Base-by-base conservation (phyloP, 2,888 invertebrate genomes). In the Rhimphoctona megacephalus region DNA sequence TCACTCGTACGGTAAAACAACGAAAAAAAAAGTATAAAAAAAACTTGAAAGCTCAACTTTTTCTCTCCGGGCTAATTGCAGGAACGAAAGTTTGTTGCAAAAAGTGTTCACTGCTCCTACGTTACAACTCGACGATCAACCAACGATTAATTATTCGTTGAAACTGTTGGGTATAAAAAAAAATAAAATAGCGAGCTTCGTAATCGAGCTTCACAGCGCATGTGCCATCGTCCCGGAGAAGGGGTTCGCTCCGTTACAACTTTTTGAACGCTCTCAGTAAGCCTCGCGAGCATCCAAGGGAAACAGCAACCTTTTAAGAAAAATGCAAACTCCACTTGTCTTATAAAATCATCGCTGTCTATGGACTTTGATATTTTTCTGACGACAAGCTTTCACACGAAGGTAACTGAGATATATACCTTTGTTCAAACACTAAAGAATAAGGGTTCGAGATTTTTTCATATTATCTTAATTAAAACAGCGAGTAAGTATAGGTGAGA, bases 191-290 rank as follows among this genome's bases (percentile, higher is more conserved):
- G 8, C 54, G 52, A 52, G 52, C n/a, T 52, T 54, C 57, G 36
- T 22, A 22, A n/a, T 74, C 36, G 81, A 66, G 33, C 36, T 17
- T 30, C n/a, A 76, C 17, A 19, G 79, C 83, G 83, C 83, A 74
- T 84, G 79, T 52, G 43, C 74, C 19, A 49, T 14, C 7, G 7
- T n/a, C 14, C 1, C 17, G 5, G 5, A 14, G 54, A 46, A 73
- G 83, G 79, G 83, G 83, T 84, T 79, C 83, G 79, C 83, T 33
- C 36, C 19, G 25, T n/a, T 57, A 7, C 36, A 19, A 74, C 43
- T 84, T 84, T 79, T 84, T 74, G 54, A 17, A 17, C 57, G 57
- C 54, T 79, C 79, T 46, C 83, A 84, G 83, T 84, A 9, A 39
- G 25, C 25, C 43, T 49, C 39, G 19, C 52, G 7, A 66, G 46